phyloP scores from a whole-genome alignment of 2,888 invertebrate species.

The Epinotia ramella region DNA sequence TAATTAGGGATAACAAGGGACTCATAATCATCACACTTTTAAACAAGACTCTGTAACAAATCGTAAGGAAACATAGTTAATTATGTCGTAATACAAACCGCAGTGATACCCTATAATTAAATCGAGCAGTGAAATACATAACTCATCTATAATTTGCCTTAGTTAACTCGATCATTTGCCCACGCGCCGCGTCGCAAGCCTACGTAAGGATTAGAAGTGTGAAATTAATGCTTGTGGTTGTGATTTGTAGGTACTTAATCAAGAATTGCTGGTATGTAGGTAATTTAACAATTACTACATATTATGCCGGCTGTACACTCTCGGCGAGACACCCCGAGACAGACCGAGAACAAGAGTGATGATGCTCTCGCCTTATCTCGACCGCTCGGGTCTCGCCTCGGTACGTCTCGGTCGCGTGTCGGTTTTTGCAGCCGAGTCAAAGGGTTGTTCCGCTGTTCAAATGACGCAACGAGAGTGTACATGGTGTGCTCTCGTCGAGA shows the following conservation, averaged over 20 bases:
- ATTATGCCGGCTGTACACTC: too few species aligned
- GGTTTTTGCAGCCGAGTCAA: too few species aligned
- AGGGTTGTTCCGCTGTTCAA: too few species aligned
- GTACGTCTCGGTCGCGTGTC: too few species aligned
- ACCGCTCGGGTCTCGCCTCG: too few species aligned
- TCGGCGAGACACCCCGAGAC: too few species aligned
- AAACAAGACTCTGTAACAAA: not conserved
- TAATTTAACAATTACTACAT: conserved; percentile 21
- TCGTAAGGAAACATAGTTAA: not conserved
- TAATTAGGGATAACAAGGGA: not conserved
- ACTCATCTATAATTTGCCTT: conserved; percentile 7
- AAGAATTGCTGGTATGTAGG: conserved; percentile 16
- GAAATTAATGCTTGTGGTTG: conserved; percentile 5
- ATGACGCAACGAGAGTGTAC: too few species aligned
- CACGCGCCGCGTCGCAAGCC: not conserved
- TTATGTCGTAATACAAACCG: conserved; percentile 5
- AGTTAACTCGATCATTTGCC: conserved; percentile 4
- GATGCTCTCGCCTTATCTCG: too few species aligned
- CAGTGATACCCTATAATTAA: conserved; percentile 13
- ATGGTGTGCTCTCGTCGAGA: too few species aligned
- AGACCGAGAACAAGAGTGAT: too few species aligned
- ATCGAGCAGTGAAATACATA: conserved; percentile 13
- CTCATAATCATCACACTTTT: not conserved
- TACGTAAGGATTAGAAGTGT: conserved; percentile 7
- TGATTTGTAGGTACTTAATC: not conserved